A percentile compares a stretch with the other conserved stretches of the same genome.
These are phyloP conservation scores for Fabriciana adippe DNA, from an alignment of 2,888 invertebrate species.

Conservation along the genomic window DNA sequence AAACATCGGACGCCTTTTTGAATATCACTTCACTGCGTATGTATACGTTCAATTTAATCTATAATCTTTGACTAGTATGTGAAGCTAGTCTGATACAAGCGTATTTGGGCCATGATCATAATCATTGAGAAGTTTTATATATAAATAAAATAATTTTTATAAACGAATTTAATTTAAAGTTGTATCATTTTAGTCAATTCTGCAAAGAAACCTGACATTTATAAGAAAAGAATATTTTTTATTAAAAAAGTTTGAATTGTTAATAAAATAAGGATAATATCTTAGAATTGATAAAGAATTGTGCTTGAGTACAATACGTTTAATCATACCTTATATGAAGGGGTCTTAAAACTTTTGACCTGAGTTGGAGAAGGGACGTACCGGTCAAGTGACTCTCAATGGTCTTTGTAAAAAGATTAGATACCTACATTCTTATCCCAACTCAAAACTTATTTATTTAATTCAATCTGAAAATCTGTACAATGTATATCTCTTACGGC, in stretches of 20 bases:
- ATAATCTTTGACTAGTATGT: too few relatives aligned
- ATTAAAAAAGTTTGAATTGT: conserved; percentile 3
- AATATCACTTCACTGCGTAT: too few relatives aligned
- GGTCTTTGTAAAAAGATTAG: conserved; percentile 7
- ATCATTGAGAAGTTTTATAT: too few relatives aligned
- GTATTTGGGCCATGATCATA: too few relatives aligned
- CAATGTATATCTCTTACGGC: too few relatives aligned
- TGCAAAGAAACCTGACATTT: neutral
- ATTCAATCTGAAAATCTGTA: too few relatives aligned
- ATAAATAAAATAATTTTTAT: too few relatives aligned
- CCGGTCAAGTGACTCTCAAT: conserved; percentile 12
- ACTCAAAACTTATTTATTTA: neutral
- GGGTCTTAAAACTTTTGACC: conserved; percentile 19
- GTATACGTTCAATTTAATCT: too few relatives aligned
- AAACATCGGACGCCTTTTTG: too few relatives aligned
- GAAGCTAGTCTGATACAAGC: too few relatives aligned
- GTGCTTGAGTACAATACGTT: conserved; percentile 11
- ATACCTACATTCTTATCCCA: neutral
- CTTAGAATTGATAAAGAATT: neutral
- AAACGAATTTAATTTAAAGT: too few relatives aligned
- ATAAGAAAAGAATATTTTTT: neutral
- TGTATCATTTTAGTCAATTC: too few relatives aligned
- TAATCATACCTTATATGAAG: conserved; percentile 17
- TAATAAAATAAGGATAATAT: conserved; percentile 6
- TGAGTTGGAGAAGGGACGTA: conserved; percentile 1